phyloP scores from a whole-genome alignment of 2,113 vertebrate species.

The Stigmatopora argus region DNA sequence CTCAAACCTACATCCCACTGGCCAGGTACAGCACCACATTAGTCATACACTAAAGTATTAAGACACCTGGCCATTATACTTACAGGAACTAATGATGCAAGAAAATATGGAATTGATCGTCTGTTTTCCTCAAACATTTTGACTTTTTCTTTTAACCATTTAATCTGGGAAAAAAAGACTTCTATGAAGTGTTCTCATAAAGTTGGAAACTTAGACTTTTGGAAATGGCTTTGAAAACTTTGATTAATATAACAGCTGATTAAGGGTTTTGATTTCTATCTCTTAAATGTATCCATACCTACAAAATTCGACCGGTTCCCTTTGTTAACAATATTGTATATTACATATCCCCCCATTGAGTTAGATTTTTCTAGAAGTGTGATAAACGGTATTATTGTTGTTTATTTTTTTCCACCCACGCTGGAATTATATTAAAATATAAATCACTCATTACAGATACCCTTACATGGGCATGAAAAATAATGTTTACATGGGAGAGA shows the following conservation, averaged over 20 bases:
- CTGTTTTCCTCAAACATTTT: not conserved
- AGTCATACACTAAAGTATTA: constrained; percentile 1
- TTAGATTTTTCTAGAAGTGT: too few relatives aligned
- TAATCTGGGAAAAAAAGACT: not conserved
- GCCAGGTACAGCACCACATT: constrained; percentile 78
- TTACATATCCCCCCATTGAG: too few relatives aligned
- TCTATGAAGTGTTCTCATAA: not conserved
- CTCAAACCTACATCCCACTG: constrained; percentile 96
- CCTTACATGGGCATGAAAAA: too few relatives aligned
- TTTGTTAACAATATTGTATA: not conserved
- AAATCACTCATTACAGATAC: too few relatives aligned
- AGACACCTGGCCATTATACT: not conserved
- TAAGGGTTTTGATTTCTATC: not conserved
- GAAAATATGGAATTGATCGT: not conserved
- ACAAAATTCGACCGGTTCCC: not conserved
- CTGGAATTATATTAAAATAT: too few relatives aligned
- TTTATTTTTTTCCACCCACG: too few relatives aligned
- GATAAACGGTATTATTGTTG: too few relatives aligned
- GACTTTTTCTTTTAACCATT: not conserved
- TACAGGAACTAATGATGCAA: not conserved
- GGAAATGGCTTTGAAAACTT: not conserved
- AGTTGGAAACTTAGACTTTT: not conserved
- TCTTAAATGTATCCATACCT: not conserved
- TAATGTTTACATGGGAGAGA: too few relatives aligned
- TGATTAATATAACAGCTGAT: not conserved